A percentile compares a stretch with the other conserved stretches of the same genome.
phyloP scores from a whole-genome alignment of 30 jellyfish, hydroid and myxozoan genomes.

The Turritopsis dohrnii region DNA sequence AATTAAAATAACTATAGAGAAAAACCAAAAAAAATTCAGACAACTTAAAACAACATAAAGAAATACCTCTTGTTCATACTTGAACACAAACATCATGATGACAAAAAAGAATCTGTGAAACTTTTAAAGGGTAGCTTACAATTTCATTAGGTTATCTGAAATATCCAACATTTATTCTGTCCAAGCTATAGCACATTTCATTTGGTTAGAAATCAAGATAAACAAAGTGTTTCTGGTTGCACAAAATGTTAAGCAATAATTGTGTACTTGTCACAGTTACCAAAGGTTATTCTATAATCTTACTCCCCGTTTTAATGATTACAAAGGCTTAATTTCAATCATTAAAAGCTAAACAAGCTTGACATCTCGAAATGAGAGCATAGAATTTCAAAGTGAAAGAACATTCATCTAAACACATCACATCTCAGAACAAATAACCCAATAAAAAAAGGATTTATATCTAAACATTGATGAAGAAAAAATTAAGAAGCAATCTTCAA shows the following conservation, averaged over 20 bases:
- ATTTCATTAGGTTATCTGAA: background rate
- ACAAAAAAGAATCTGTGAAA: background rate
- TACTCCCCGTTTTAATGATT: background rate
- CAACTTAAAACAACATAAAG: background rate
- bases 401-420: background rate
- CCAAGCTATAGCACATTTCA: background rate
- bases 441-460: too few relatives aligned
- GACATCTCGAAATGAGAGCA: background rate
- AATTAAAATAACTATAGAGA: too few relatives aligned
- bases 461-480: too few relatives aligned
- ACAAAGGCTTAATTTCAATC: background rate
- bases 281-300: background rate
- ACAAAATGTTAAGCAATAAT: background rate
- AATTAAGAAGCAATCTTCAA: background rate
- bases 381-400: background rate
- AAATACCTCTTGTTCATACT: constrained; percentile 25
- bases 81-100: constrained; percentile 13
- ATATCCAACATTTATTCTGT: background rate
- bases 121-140: background rate
- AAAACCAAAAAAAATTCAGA: too few relatives aligned
- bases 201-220: background rate
- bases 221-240: background rate
- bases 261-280: background rate
- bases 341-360: background rate
- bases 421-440: background rate